These are phyloP conservation scores for Polyploca ridens DNA, from an alignment of 2,888 invertebrate species.

Conservation along the genomic window DNA sequence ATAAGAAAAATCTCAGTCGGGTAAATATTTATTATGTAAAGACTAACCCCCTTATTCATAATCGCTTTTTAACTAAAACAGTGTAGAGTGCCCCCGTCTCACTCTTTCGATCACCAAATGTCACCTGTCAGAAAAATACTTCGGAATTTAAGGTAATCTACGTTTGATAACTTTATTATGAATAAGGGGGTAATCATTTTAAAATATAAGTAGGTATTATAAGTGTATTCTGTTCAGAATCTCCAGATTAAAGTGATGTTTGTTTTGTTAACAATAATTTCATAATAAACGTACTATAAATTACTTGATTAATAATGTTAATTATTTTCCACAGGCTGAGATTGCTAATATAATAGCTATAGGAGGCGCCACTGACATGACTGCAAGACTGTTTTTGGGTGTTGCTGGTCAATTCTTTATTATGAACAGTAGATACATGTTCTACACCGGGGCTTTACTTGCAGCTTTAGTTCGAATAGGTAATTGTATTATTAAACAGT, in stretches of 20 bases:
- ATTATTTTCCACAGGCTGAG: constrained; percentile 60
- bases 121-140: too few relatives aligned
- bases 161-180: too few relatives aligned
- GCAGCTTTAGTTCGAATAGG: constrained; percentile 85
- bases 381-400: constrained; percentile 84
- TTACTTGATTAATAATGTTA: constrained; percentile 12
- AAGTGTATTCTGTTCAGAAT: too few relatives aligned
- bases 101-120: too few relatives aligned
- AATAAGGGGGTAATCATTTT: too few relatives aligned
- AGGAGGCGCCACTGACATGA: constrained; percentile 86
- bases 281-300: constrained; percentile 17
- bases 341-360: constrained; percentile 85
- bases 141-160: too few relatives aligned
- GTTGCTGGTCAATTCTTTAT: constrained; percentile 82
- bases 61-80: too few relatives aligned
- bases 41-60: too few relatives aligned
- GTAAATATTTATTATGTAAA: constrained; percentile 49
- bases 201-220: too few relatives aligned
- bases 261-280: constrained; percentile 9
- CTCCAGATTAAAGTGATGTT: too few relatives aligned
- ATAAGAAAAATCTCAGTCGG: constrained; percentile 78
- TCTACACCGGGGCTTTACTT: constrained; percentile 82
- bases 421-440: constrained; percentile 84
- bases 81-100: too few relatives aligned
- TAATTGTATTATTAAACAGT: constrained; percentile 48